These are phyloP conservation scores for Centropyge bicolor DNA, from an alignment of 2,797 vertebrate genomes.

Conservation along the genomic window DNA sequence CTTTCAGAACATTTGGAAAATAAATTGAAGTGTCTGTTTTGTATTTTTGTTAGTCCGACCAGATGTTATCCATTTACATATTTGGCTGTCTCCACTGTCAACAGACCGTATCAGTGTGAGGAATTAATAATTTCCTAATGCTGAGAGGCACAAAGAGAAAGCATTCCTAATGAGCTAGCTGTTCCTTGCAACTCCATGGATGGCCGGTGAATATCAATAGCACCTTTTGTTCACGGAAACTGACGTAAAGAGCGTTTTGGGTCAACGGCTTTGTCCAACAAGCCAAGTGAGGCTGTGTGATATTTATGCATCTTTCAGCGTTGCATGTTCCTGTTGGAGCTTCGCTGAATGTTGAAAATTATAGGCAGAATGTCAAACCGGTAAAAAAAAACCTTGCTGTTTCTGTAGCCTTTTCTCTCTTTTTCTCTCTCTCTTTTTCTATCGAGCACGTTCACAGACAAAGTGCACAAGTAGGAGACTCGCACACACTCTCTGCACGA, in stretches of 20 bases:
- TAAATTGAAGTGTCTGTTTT: slow-evolving; percentile 38
- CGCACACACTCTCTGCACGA: slow-evolving; percentile 6
- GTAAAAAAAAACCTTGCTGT: neutral
- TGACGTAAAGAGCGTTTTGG: slow-evolving; percentile 11
- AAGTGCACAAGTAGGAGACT: neutral
- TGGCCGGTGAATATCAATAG: slow-evolving; percentile 45
- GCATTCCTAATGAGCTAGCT: slow-evolving; percentile 52
- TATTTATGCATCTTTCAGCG: slow-evolving; percentile 16
- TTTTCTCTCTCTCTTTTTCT: neutral
- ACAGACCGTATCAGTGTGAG: slow-evolving; percentile 43
- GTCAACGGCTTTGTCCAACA: slow-evolving; percentile 15
- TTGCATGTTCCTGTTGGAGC: neutral
- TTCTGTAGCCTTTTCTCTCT: neutral
- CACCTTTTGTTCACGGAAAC: slow-evolving; percentile 47
- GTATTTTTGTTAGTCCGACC: slow-evolving; percentile 39
- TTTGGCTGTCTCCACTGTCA: slow-evolving; percentile 56
- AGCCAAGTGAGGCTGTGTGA: neutral
- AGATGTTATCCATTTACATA: slow-evolving; percentile 66
- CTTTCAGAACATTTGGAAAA: slow-evolving; percentile 36
- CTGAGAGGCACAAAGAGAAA: slow-evolving; percentile 45
- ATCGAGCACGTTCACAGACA: slow-evolving; percentile 3
- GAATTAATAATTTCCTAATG: slow-evolving; percentile 61
- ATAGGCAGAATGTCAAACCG: neutral
- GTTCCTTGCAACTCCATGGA: slow-evolving; percentile 30
- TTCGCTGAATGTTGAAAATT: slow-evolving; percentile 4